Conservation (phyloP, 2,113 vertebrate genomes). For the Ptychochromis oligacanthus region DNA sequence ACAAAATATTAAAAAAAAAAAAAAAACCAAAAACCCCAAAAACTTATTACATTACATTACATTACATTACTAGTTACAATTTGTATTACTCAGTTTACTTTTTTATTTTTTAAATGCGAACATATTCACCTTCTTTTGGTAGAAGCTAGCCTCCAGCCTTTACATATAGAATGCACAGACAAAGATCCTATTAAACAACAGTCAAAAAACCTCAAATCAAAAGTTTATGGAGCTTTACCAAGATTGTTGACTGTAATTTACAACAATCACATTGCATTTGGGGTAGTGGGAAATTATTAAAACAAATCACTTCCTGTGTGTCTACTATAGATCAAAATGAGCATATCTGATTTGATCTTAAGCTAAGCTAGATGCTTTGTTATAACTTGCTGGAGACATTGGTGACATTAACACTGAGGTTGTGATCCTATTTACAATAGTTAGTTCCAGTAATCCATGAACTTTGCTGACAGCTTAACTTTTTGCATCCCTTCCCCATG, state of each 20-base stretch:
- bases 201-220: background rate
- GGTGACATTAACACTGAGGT: background rate
- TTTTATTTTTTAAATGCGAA: background rate
- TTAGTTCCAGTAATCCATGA: slow-evolving; percentile 74
- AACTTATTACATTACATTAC: too few relatives aligned
- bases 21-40: too few relatives aligned
- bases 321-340: background rate
- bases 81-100: background rate
- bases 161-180: background rate
- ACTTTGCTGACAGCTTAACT: slow-evolving; percentile 80
- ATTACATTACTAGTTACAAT: background rate
- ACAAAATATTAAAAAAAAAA: too few relatives aligned
- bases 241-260: background rate
- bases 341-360: background rate
- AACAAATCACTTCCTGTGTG: background rate
- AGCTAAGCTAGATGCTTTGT: background rate
- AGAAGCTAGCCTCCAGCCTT: too few relatives aligned
- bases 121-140: too few relatives aligned
- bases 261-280: background rate
- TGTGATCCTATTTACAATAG: slow-evolving; percentile 20
- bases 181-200: background rate
- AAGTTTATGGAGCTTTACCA: background rate
- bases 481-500: background rate
- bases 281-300: background rate
- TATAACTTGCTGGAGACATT: background rate